Evolutionary conservation across 2,797 vertebrate species (phyloP), one percentile per base, ranked within the genome.

Genomic region (Pseudotriccus pelzelni): DNA sequence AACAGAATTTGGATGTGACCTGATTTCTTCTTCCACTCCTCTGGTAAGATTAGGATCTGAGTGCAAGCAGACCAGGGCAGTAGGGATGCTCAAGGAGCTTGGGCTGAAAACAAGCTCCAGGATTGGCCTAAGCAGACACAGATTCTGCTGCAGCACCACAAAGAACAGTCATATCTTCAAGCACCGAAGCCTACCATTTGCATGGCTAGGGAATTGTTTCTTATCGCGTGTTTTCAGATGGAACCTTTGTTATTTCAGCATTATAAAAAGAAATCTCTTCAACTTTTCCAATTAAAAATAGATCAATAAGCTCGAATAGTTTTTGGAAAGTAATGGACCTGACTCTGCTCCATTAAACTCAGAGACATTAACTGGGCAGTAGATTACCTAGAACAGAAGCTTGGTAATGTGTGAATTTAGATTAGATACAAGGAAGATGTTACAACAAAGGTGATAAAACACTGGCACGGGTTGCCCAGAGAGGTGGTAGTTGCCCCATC

Each of bases 271-370:
- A 90, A 88, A 84, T 53, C 7, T 68, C 49, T 76, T 86, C 49
- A 55, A 43, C 30, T 87, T 85, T 92, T 87, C 13, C 23, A 77
- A 24, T 83, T 74, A 60, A 93, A 90, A 79, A 46, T 6, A 62
- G 68, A 81, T 75, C 10, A 34, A 66, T 72, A 67, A 46, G 13
- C 64, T 64, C 1, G 1, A 79, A 43, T 39, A 92, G 49, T 16
- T 89, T 85, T 53, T 60, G 41, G 47, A 60, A 92, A 77, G 36
- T n/a, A 72, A 68, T 24, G 41, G 43, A 27, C 37, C 49, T 87
- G 34, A 53, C 6, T 70, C 47, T 89, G 52, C 52, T 74, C 68
- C 2, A 2, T 74, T 92, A 34, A 91, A 63, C 12, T 58, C 62
- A 27, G 58, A 68, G 64, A 10, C 20, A 15, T 76, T 77, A 46